Evolutionary conservation across 2,113 vertebrate species (phyloP), one percentile per base, ranked within the genome.

Genomic region (Sphaerodactylus townsendi): DNA sequence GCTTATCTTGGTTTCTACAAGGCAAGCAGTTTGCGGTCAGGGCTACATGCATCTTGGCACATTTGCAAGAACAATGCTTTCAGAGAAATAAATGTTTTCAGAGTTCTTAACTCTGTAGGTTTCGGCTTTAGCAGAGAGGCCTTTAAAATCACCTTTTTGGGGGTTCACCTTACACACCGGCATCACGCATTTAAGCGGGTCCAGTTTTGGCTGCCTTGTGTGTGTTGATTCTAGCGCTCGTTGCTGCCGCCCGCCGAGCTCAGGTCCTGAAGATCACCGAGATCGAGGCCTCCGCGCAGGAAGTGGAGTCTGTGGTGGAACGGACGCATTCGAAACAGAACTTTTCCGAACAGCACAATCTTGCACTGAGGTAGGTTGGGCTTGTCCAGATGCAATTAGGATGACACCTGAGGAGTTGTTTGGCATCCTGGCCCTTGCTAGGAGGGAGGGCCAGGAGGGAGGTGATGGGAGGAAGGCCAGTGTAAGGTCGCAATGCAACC

Each of bases 231-330:
- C 74, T 73, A 95, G 93, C 86, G 33, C 95, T 96, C 44, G 85
- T 96, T 17, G 33, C 80, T 10, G 96, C 96, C 39, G 97, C 96
- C 8, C 87, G 81, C 5, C 93, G 89, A 30, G 86, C 87, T 0
- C 90, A 94, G 62, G 84, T 90, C 2, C 76, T 78, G 44, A 93
- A 97, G 91, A 90, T 95, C 11, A 92, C 86, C n/a, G 82, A 93
- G 44, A 93, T 98, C 71, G 91, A 88, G 30, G 39, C 5, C 68
- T 93, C 93, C 15, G 41, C 96, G 53, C 48, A 21, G 3, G 56
- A 28, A 0, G 33, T 85, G 25, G 53, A 66, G 21, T 41, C 50
- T 76, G 93, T 95, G 21, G 81, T 39, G 4, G 83, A 93, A 28
- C 87, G 86, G 13, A 84, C 95, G 41, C 56, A 4, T 23, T 79